A percentile compares a stretch with the other conserved stretches of the same genome.
Conservation (phyloP, 1,140 invertebrate genomes). For the Drusus annulatus region DNA sequence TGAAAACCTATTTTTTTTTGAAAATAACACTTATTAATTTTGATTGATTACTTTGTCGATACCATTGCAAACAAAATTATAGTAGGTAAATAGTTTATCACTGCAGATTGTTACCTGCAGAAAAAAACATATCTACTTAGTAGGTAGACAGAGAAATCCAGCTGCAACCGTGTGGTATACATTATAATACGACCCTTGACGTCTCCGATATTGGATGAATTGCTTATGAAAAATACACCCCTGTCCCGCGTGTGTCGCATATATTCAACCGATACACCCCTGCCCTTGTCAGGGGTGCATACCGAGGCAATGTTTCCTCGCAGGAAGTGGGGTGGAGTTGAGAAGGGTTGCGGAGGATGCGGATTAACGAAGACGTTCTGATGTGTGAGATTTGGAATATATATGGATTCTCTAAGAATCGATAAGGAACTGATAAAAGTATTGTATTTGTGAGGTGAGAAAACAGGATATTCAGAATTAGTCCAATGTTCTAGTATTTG, state of each 20-base stretch:
- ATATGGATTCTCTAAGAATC: conserved; percentile 12
- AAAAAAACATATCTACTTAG: no score
- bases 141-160: neutral
- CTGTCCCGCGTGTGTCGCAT: conserved; percentile 5
- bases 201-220: conserved; percentile 18
- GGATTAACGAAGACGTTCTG: conserved; percentile 38
- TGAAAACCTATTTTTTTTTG: no score
- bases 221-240: conserved; percentile 28
- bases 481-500: no score
- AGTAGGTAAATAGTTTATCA: no score
- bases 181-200: neutral
- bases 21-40: no score
- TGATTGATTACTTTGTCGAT: no score
- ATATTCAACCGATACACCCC: conserved; percentile 10
- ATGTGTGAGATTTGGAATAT: conserved; percentile 35
- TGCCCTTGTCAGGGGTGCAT: conserved; percentile 4
- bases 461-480: no score
- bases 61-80: no score
- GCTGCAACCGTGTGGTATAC: neutral
- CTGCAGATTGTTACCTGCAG: no score
- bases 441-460: no score
- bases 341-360: conserved; percentile 25
- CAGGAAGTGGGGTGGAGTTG: neutral
- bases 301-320: neutral
- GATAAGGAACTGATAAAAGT: neutral